phyloP scores from a whole-genome alignment of 1,140 invertebrate species.

The Conus ventricosus region DNA sequence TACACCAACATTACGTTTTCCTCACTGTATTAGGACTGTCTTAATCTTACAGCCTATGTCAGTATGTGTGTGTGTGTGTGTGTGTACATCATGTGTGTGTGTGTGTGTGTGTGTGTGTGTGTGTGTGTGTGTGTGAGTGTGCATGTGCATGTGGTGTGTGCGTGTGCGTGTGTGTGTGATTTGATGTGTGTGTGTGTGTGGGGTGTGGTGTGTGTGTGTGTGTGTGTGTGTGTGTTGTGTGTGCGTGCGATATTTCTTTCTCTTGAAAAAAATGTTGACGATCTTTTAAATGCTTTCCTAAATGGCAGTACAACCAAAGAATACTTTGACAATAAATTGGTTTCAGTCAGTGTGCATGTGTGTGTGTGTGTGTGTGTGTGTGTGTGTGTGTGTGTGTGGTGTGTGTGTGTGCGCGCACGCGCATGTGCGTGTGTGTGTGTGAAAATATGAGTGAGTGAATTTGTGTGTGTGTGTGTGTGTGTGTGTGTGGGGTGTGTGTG shows the following conservation, averaged over 20 bases:
- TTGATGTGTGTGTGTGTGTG: not conserved
- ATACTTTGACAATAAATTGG: too few species aligned
- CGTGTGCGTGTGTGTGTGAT: not conserved
- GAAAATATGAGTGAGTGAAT: not conserved
- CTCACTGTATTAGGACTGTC: too few species aligned
- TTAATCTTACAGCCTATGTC: too few species aligned
- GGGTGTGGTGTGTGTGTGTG: not conserved
- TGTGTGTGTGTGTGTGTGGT: not conserved
- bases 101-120: not conserved
- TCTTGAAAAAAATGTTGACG: too few species aligned
- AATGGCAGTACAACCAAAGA: too few species aligned
- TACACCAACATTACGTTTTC: too few species aligned
- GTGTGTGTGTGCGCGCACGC: too few species aligned
- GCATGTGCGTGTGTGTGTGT: not conserved
- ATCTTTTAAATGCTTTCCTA: too few species aligned
- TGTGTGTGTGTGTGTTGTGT: not conserved
- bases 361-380: not conserved
- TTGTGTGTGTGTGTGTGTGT: not conserved
- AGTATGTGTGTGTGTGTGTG: too few species aligned
- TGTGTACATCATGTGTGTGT: not conserved
- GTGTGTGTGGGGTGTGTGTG: not conserved
- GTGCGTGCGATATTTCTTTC: too few species aligned
- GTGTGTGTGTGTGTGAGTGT: not conserved
- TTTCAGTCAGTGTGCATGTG: not conserved
- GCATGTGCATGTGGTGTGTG: not conserved